Evolutionary conservation across 2,888 invertebrate species (phyloP), one percentile per base, ranked within the genome.

Genomic region (Ectobius pallidus): DNA sequence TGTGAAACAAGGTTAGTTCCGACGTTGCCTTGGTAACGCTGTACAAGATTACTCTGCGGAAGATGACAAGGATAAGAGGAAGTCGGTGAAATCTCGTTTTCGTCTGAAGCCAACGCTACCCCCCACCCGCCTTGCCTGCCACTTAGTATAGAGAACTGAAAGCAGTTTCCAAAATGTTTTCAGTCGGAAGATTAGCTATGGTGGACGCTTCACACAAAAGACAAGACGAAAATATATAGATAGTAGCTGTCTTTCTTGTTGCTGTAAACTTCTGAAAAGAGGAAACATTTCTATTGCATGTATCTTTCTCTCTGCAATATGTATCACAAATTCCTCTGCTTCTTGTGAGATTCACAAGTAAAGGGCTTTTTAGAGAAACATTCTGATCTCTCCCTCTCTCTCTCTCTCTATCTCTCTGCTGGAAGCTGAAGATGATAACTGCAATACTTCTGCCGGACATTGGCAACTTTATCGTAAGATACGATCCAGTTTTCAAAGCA

Each of bases 1-100:
- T 42, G 27, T 27, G 30, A 68, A 68, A 68, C 67, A 68, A 68
- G 67, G 67, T 68, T 68, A 68, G 67, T 44, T 30, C 46, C 46
- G 44, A 46, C 44, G 61, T 70, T 49, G 32, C 70, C 44, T 30
- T 63, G 70, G 70, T 18, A 14, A 63, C 70, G 42, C 20, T 18
- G 70, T 58, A 44, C 61, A 44, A 42, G 70, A 44, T 67, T 39
- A 67, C 49, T 25, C n/a, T 25, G 65, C 22, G 42, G 42, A 58
- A 58, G 65, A 68, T 27, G 67, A 68, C 67, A 30, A 30, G 49
- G 46, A 46, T 46, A 68, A 44, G 67, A 46, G 30, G 30, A 44
- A 46, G 30, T 46, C 49, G 9, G 44, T 18, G 30, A 49, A 68
- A 68, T 46, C 67, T 68, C 67, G 67, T 68, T 68, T 68, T 46